phyloP scores from a whole-genome alignment of 2,888 invertebrate species.

The Hipparchia sbordonii region DNA sequence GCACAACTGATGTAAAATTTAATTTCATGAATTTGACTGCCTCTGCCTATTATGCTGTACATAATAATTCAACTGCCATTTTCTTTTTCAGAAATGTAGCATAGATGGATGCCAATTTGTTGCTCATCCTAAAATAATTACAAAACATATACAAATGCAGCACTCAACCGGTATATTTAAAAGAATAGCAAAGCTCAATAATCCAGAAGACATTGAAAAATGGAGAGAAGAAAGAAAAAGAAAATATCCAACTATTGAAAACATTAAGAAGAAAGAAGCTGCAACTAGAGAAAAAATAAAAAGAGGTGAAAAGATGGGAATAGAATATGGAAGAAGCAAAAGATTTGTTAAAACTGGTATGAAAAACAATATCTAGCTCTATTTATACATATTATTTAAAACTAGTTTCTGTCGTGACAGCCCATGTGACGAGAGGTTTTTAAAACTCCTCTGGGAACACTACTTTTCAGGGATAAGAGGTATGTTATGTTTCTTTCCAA shows the following conservation, averaged over 20 bases:
- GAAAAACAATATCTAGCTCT: not conserved
- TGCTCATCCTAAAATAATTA: constrained; percentile 90
- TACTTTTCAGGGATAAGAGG: too few relatives aligned
- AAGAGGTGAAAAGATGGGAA: constrained; percentile 88
- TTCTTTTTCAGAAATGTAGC: constrained; percentile 84
- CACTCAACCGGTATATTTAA: constrained; percentile 92
- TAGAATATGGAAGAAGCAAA: constrained; percentile 52
- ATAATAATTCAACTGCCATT: not conserved
- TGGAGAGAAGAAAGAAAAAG: constrained; percentile 93
- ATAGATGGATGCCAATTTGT: constrained; percentile 91
- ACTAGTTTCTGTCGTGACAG: too few relatives aligned
- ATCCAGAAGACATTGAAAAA: constrained; percentile 91
- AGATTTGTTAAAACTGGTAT: constrained; percentile 15
- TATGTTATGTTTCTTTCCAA: too few relatives aligned
- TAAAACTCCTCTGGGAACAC: too few relatives aligned
- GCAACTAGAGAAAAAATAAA: constrained; percentile 85
- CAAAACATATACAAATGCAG: constrained; percentile 91
- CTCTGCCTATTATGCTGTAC: too few relatives aligned
- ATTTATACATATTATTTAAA: not conserved
- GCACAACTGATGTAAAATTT: too few relatives aligned
- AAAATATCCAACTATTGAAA: constrained; percentile 89
- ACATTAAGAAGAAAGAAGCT: constrained; percentile 85
- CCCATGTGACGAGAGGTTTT: too few relatives aligned
- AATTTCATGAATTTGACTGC: too few relatives aligned
- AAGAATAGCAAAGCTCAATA: constrained; percentile 88